Base-by-base conservation (phyloP, 2,113 vertebrate species). In the Erinaceus europaeus region DNA sequence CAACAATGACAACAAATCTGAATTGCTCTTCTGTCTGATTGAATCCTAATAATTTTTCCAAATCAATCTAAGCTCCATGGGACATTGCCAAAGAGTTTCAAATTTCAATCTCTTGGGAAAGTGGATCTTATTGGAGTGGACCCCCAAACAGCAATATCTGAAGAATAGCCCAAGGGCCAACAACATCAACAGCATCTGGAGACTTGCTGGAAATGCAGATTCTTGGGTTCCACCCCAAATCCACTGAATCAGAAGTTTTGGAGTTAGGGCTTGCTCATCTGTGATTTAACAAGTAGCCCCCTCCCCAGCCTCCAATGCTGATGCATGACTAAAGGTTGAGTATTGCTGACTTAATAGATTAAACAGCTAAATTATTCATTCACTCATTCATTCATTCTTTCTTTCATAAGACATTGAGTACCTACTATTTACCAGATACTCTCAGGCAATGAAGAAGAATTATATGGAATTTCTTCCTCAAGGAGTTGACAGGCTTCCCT, bases 331-430 rank as follows among this genome's bases (percentile, higher is more conserved):
- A 57, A 25, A 21, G 42, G 69, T 5, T 34, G 59, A 27, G 12
- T 25, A 69, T 48, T 69, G 61, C 46, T 34, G 42, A 61, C 9
- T 34, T 52, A 50, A 65, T 91, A 84, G 59, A 88, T 53, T 72
- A 61, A 57, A 74, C 23, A 52, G 77, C 27, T 90, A 83, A 88
- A 79, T 90, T 62, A 91, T 64, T 79, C 64, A 88, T 21, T 79
- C 67, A 59, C 25, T 65, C 36, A 91, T 64, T 79, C 64, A 88
- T 21, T 79, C 67, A 59, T 40, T 65, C 36, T 36, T 65, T 34
- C 62, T 21, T 55, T 89, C 75, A 57, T 25, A 42, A n/a, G 81
- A 89, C 69, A 84, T 12, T 78, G 72, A 93, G 44, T 65, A 32
- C 40, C 79, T 52, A 62, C 61, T 48, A 29, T 65, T 34, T 44